Evolutionary conservation across 2,797 vertebrate species (phyloP), one percentile per base, ranked within the genome.

Genomic region (Cuculus canorus): DNA sequence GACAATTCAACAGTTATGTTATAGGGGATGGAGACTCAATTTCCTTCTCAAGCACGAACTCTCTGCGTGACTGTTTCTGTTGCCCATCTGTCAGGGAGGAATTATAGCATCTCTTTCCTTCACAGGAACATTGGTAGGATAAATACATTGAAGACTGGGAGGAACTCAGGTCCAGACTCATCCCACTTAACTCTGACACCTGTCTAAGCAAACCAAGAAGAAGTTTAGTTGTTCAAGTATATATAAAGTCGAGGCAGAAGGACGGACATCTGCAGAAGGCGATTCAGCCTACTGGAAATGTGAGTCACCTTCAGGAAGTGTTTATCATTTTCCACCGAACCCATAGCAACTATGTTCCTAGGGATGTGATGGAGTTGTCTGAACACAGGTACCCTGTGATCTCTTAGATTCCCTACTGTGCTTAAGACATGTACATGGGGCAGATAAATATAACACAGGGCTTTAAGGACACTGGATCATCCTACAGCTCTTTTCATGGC

Each of bases 31-130:
- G 71, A 87, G 39, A 75, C 28, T 69, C 30, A 65, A 81, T 86
- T 91, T 92, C 50, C 32, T 91, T 11, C 72, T 81, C 37, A 71
- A 73, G 28, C 48, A 82, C 5, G 3, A 95, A 73, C 28, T 48
- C 64, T 84, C 64, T 70, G 71, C 0, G 0, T 92, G 88, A 91
- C 87, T 96, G 68, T 94, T 94, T 85, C 89, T 73, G 48, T 71
- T 92, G 32, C 76, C 87, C 92, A 93, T 94, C 93, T 96, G 94
- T 85, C 79, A 89, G 22, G 13, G 25, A 89, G 75, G 87, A 91
- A 91, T 91, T 95, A 95, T 37, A 95, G 53, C 84, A 93, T 70
- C 28, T 91, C 71, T 60, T 93, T 87, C 79, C 45, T 87, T 95
- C 79, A 82, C 95, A 96, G 91, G 84, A 93, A 89, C 0, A 0